Base-by-base conservation (phyloP, 37 sponge, comb jelly and placozoan genomes). In the Halichondria panicea region DNA sequence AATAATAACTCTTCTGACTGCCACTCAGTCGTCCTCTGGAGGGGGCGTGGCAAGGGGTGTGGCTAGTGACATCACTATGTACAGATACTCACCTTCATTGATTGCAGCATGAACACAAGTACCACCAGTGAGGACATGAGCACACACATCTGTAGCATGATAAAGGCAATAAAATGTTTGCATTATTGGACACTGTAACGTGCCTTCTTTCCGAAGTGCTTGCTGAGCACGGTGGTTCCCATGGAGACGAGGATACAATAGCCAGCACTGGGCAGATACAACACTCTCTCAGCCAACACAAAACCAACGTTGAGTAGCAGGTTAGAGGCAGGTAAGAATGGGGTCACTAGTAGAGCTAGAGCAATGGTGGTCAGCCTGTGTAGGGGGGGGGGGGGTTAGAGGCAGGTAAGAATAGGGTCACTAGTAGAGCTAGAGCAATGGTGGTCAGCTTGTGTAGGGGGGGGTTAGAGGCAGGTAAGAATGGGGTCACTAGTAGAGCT, bases 241-340 rank as follows among this genome's bases (percentile, higher is more conserved):
- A 78, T 18, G 24, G 86, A 75, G 19, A 93, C 69, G 54, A 93
- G 58, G 18, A 89, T 18, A 42, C 93, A 93, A 70, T 79, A 84
- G 24, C 93, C 93, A 40, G 81, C 78, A 58, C 76, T 79, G 42
- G 93, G 84, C 0, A 88, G 66, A 53, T 92, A 95, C 13, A 95
- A 73, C 3, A 84, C 83, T 40, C 96, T 78, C 79, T 95, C 96
- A 65, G 92, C 96, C 56, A 95, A 53, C 68, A 95, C 96, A 85
- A 95, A 95, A 19, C 96, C 96, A 25, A 95, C 96, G 19, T 72
- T 25, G 62, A 95, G 81, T 66, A 95, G 70, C 2, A 95, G 33
- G 64, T 95, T 95, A 35, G 87, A 82, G n/a, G 96, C 86, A 22
- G 96, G 96, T 35, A 71, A n/a, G 50, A 92, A 95, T 1, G 96